These are phyloP conservation scores for Sesamia inferens DNA, from an alignment of 2,888 invertebrate species.

Conservation along the genomic window DNA sequence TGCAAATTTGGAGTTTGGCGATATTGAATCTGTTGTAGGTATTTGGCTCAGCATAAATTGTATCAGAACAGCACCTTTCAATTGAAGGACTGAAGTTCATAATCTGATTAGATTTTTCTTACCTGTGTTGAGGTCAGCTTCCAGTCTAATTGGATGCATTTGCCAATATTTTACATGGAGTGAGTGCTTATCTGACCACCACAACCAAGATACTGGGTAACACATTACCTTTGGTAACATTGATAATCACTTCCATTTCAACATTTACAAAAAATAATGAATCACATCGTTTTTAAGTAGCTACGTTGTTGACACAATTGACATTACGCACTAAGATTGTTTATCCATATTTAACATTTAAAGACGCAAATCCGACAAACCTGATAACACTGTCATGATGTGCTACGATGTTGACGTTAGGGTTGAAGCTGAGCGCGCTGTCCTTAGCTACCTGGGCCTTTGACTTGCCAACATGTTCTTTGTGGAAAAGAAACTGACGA, in stretches of 20 bases:
- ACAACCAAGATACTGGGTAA: no score
- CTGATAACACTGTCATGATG: conserved; percentile 98
- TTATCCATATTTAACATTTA: conserved; percentile 21
- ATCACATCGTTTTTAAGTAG: conserved; percentile 4
- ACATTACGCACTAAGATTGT: conserved; percentile 19
- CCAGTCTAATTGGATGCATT: no score
- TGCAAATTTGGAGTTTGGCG: not conserved
- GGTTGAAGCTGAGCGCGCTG: conserved; percentile 96
- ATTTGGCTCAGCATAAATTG: not conserved
- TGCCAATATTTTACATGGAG: no score
- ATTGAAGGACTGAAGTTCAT: no score
- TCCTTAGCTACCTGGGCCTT: conserved; percentile 98
- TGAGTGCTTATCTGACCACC: no score
- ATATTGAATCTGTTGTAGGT: not conserved
- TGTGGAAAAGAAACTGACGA: conserved; percentile 99
- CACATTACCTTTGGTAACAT: no score
- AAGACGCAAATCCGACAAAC: conserved; percentile 84
- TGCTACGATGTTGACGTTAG: conserved; percentile 96
- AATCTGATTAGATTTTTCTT: no score
- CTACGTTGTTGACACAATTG: conserved; percentile 10
- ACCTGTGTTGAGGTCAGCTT: no score
- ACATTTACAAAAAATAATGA: not conserved
- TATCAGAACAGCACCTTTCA: not conserved
- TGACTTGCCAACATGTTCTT: conserved; percentile 99
- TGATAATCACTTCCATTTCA: no score